Percentiles rank a stretch among this genome's conserved stretches.
Evolutionary conservation across 2,888 invertebrate species (phyloP).

Genomic region (Tetranychus piercei): DNA sequence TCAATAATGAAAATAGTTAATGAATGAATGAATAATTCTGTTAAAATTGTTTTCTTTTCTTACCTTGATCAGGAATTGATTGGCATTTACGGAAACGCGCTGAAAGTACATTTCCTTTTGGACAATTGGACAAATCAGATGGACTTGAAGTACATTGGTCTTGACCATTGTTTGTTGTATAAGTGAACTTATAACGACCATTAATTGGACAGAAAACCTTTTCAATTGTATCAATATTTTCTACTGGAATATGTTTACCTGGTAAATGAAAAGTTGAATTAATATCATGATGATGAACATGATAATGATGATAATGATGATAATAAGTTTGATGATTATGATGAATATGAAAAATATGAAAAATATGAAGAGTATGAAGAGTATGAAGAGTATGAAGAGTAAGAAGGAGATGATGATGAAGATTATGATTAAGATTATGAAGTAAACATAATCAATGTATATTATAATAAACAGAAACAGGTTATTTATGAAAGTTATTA

Average conservation of each 20-base stretch:
- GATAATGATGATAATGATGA: too few species aligned
- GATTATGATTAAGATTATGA: too few species aligned
- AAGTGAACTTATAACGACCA: constrained; percentile 42
- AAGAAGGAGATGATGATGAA: too few species aligned
- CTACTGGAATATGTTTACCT: constrained; percentile 22
- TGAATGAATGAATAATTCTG: constrained; percentile 10
- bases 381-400: too few species aligned
- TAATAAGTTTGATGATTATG: too few species aligned
- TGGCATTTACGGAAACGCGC: constrained; percentile 41
- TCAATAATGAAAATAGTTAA: neutral
- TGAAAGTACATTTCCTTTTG: constrained; percentile 42
- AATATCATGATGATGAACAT: neutral
- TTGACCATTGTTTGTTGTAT: constrained; percentile 39
- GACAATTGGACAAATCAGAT: constrained; percentile 44
- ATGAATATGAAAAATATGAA: too few species aligned
- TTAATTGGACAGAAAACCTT: constrained; percentile 46
- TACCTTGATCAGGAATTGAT: constrained; percentile 3
- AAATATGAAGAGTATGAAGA: too few species aligned
- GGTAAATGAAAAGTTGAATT: neutral
- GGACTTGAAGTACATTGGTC: constrained; percentile 40
- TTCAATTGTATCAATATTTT: constrained; percentile 29
- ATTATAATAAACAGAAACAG: too few species aligned
- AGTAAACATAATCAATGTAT: too few species aligned
- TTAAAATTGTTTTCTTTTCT: neutral
- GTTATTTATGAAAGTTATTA: too few species aligned